Evolutionary conservation across 2,888 invertebrate genomes (phyloP).

Genomic region (Pristionchus japonicus): DNA sequence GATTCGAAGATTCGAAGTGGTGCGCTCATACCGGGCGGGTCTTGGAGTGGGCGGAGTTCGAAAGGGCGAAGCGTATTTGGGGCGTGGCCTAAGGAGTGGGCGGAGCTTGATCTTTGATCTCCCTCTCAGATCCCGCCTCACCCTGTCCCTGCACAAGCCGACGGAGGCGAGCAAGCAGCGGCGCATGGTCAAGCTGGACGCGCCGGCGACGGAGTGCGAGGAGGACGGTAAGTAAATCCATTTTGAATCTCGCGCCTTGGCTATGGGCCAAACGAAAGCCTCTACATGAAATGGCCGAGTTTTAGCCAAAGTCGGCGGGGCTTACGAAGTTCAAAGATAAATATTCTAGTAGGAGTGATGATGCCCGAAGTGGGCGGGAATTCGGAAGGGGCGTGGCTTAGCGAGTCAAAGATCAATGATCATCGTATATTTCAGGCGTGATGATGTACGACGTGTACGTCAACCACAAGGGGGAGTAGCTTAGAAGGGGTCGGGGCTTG

Average conservation of each 20-base stretch:
- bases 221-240: not conserved
- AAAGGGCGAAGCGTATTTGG: not conserved
- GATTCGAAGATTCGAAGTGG: no score
- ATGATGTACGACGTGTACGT: not conserved
- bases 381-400: not conserved
- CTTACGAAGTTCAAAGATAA: no score
- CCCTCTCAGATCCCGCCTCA: not conserved
- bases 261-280: not conserved
- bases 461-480: not conserved
- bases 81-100: not conserved
- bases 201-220: not conserved
- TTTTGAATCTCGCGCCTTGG: not conserved
- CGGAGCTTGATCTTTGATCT: not conserved
- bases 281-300: not conserved
- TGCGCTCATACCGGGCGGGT: no score
- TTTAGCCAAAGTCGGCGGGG: no score
- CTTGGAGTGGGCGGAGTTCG: no score
- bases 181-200: conserved; percentile 28
- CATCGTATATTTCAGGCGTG: no score
- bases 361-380: not conserved
- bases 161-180: conserved; percentile 35
- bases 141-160: conserved; percentile 12
- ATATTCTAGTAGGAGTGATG: not conserved
- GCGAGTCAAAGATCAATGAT: no score
- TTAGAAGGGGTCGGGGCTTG: no score